Conservation (phyloP, 2,888 invertebrate genomes). For the Hemithea aestivaria region DNA sequence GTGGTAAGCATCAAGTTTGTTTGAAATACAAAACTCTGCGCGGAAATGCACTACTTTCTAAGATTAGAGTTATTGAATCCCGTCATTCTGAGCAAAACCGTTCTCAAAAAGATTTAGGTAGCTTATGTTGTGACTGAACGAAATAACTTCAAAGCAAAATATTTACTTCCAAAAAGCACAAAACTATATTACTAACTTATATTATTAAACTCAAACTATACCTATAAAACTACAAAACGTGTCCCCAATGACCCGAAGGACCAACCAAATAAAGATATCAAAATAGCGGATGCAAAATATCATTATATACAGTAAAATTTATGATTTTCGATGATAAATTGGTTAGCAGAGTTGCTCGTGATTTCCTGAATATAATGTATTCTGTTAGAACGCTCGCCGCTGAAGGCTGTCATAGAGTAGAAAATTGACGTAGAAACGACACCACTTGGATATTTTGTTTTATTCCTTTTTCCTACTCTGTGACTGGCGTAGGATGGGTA, state of each 20-base stretch:
- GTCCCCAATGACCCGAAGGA: constrained; percentile 21
- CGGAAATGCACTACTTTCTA: no score
- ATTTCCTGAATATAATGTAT: constrained; percentile 76
- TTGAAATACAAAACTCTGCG: no score
- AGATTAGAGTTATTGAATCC: no score
- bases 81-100: no score
- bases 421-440: constrained; percentile 40
- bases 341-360: constrained; percentile 65
- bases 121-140: no score
- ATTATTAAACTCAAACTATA: constrained; percentile 1
- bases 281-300: constrained; percentile 65
- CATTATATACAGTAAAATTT: constrained; percentile 68
- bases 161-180: no score
- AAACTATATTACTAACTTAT: no score
- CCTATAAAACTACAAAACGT: constrained; percentile 5
- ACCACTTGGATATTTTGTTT: constrained; percentile 19
- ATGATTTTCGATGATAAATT: constrained; percentile 75
- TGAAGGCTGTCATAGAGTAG: constrained; percentile 63
- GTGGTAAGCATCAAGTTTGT: no score
- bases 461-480: no score
- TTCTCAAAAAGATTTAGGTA: no score
- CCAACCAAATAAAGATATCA: constrained; percentile 35
- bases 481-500: constrained; percentile 11
- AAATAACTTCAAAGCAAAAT: no score
- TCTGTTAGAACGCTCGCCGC: constrained; percentile 50